A percentile compares a stretch with the other conserved stretches of the same genome.
These are phyloP conservation scores for Galleria mellonella DNA, from an alignment of 1,140 invertebrate species.

Conservation along the genomic window DNA sequence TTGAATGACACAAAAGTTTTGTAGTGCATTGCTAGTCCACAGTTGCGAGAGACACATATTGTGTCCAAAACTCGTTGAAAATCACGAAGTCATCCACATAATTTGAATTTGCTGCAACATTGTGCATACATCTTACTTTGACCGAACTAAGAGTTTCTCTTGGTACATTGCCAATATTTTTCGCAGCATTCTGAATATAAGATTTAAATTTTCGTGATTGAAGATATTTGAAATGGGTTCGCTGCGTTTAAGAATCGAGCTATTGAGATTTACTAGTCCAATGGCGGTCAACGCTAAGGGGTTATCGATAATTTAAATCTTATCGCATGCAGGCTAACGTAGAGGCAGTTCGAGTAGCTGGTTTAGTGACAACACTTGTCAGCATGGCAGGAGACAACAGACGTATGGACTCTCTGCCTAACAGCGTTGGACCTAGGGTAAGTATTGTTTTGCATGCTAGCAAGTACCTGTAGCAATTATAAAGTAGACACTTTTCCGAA, in stretches of 20 bases:
- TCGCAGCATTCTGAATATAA: slow-evolving; percentile 41
- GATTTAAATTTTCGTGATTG: slow-evolving; percentile 59
- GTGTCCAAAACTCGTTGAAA: slow-evolving; percentile 19
- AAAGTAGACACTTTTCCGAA: neutral
- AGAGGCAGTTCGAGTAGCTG: slow-evolving; percentile 82
- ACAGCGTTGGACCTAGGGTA: slow-evolving; percentile 69
- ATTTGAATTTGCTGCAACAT: slow-evolving; percentile 18
- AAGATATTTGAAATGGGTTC: slow-evolving; percentile 12
- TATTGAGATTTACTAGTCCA: neutral
- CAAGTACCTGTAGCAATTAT: slow-evolving; percentile 5
- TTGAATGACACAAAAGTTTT: slow-evolving; percentile 20
- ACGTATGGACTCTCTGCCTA: slow-evolving; percentile 60
- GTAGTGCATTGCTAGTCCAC: slow-evolving; percentile 26
- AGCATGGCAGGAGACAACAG: slow-evolving; percentile 79
- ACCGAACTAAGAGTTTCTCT: slow-evolving; percentile 24
- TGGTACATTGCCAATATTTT: slow-evolving; percentile 36
- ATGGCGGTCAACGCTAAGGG: no score
- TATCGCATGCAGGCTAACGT: slow-evolving; percentile 76
- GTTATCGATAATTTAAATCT: slow-evolving; percentile 64
- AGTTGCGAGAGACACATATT: slow-evolving; percentile 12
- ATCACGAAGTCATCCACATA: slow-evolving; percentile 27
- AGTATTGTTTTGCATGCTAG: slow-evolving; percentile 37
- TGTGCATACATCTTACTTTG: slow-evolving; percentile 23
- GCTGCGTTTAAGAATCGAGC: slow-evolving; percentile 16
- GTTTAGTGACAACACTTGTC: slow-evolving; percentile 84